phyloP scores from a whole-genome alignment of 1,140 invertebrate genomes.

The Mya arenaria region DNA sequence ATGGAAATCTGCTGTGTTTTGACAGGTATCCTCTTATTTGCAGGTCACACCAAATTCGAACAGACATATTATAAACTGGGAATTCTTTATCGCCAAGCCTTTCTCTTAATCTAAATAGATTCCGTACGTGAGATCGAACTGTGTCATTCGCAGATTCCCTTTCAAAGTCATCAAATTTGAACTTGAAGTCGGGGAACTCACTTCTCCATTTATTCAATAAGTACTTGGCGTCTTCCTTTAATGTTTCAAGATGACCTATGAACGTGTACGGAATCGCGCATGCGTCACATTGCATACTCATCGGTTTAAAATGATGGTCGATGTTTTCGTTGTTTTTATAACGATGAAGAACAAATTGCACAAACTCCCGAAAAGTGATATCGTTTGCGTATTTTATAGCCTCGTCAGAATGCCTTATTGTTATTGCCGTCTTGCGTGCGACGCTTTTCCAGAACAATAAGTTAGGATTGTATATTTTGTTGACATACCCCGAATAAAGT shows the following conservation, averaged over 20 bases:
- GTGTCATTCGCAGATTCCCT: neutral
- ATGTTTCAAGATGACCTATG: constrained; percentile 77
- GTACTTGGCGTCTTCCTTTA: constrained; percentile 66
- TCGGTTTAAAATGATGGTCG: constrained; percentile 75
- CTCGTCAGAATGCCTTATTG: neutral
- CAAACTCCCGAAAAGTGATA: constrained; percentile 49
- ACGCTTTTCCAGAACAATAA: constrained; percentile 12
- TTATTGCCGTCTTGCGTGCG: neutral
- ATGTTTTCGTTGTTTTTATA: neutral
- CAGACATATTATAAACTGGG: constrained; percentile 3
- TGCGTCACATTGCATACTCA: constrained; percentile 73
- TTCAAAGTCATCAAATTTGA: constrained; percentile 24
- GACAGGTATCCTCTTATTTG: constrained; percentile 45
- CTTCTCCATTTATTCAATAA: constrained; percentile 51
- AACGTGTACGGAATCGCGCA: constrained; percentile 75
- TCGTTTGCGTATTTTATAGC: constrained; percentile 18
- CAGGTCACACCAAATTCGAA: constrained; percentile 26
- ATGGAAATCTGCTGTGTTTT: constrained; percentile 35
- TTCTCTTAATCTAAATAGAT: neutral
- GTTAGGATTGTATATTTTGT: constrained; percentile 44
- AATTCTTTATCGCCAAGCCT: neutral
- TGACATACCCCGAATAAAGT: constrained; percentile 34
- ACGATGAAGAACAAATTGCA: constrained; percentile 10
- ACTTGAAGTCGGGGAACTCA: neutral
- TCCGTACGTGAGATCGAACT: too few relatives aligned